These are phyloP conservation scores for Semotilus atromaculatus DNA, from an alignment of 2,797 vertebrate species.

Conservation along the genomic window DNA sequence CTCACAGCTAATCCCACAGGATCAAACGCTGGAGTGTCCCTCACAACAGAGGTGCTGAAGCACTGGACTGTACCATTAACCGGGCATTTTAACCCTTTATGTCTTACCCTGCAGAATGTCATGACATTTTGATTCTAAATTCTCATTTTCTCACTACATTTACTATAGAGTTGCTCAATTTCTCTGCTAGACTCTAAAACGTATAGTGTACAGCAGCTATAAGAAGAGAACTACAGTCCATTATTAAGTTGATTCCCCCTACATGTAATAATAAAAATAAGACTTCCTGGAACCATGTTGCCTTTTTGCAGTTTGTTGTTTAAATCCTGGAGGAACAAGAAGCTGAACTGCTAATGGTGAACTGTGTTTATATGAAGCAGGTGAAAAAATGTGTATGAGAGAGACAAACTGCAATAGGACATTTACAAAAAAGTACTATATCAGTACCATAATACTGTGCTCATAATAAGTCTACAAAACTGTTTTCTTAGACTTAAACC, in stretches of 20 bases:
- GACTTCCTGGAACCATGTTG: neutral
- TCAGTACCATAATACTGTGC: no score
- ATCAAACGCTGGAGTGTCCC: slow-evolving; percentile 59
- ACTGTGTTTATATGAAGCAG: slow-evolving; percentile 18
- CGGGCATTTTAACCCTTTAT: slow-evolving; percentile 12
- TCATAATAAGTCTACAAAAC: neutral
- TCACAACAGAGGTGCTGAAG: slow-evolving; percentile 38
- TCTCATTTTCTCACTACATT: neutral
- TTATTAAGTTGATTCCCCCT: neutral
- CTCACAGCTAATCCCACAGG: slow-evolving; percentile 68
- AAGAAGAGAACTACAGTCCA: neutral
- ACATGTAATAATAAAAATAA: neutral
- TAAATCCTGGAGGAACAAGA: neutral
- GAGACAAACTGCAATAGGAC: neutral
- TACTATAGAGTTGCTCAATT: neutral
- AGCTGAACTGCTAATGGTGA: slow-evolving; percentile 1
- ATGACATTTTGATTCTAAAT: slow-evolving; percentile 4
- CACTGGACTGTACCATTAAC: slow-evolving; percentile 12
- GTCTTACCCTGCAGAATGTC: slow-evolving; percentile 10
- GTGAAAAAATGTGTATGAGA: neutral
- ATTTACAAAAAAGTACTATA: neutral
- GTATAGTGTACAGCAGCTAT: neutral
- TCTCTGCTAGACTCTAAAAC: neutral
- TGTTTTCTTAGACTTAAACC: neutral
- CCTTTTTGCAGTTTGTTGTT: slow-evolving; percentile 2